Evolutionary conservation across 1,140 invertebrate genomes (phyloP).

Genomic region (Kradibia gibbosae): DNA sequence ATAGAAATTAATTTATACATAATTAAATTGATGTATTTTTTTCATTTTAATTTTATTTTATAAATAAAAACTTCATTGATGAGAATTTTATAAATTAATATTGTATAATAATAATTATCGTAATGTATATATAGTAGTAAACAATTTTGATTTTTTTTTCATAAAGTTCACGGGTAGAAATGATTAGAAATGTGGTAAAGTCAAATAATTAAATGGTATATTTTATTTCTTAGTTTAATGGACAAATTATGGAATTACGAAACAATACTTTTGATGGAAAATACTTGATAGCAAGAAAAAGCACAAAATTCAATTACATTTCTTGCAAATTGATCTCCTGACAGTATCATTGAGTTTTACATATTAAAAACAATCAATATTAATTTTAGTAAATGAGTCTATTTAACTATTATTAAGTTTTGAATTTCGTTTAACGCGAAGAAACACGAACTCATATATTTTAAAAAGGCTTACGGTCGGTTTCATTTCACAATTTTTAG

Average conservation of each 20-base stretch:
- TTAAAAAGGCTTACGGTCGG: constrained; percentile 33
- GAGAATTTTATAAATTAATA: constrained; percentile 37
- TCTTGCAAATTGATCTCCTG: no score
- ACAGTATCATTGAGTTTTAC: background rate
- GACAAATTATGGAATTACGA: no score
- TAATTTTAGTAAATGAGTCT: background rate
- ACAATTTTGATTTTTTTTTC: no score
- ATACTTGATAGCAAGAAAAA: no score
- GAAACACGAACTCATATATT: constrained; percentile 34
- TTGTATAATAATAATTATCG: background rate
- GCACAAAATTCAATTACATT: no score
- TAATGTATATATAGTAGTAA: background rate
- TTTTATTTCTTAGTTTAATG: no score
- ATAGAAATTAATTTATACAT: constrained; percentile 11
- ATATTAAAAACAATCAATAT: background rate
- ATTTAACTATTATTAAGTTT: constrained; percentile 19
- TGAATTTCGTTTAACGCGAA: constrained; percentile 27
- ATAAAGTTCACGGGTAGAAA: no score
- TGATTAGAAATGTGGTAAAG: no score
- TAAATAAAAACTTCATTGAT: background rate
- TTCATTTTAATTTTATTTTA: constrained; percentile 1
- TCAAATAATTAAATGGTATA: no score
- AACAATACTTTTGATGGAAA: no score
- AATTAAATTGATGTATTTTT: background rate
- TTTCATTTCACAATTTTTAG: background rate